Conservation (phyloP, 2,113 vertebrate species). For the Daphoenositta chrysoptera region DNA sequence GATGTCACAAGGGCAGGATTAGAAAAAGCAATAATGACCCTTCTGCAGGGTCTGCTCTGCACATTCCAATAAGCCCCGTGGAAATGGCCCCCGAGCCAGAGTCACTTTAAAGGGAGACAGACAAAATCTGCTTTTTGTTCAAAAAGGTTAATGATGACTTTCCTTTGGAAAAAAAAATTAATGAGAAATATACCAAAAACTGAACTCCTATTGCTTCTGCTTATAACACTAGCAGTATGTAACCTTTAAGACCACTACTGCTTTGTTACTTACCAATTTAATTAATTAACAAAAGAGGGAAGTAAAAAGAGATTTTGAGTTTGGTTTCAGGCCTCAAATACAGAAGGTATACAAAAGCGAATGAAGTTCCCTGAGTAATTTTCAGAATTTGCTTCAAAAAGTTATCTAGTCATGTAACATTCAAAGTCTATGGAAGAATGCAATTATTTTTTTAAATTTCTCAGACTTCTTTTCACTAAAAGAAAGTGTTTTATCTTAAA, state of each 20-base stretch:
- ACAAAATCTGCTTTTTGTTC: neutral
- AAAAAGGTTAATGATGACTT: neutral
- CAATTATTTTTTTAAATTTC: neutral
- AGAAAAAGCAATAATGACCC: neutral
- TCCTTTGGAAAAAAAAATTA: neutral
- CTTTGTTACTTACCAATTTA: neutral
- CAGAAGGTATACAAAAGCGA: neutral
- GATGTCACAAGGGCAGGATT: neutral
- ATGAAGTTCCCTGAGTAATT: neutral
- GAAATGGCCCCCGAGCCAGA: neutral
- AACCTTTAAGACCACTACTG: neutral
- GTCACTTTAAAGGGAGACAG: neutral
- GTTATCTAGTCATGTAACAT: neutral
- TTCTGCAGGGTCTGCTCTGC: neutral
- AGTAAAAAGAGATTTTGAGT: neutral
- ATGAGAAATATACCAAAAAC: neutral
- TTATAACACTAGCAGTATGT: neutral
- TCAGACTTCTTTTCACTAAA: neutral
- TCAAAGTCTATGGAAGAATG: neutral
- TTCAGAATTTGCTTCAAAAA: neutral
- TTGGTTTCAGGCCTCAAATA: neutral
- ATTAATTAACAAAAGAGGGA: neutral
- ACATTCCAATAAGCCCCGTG: neutral
- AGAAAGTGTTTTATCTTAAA: neutral
- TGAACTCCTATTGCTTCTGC: fast-evolving